These are phyloP conservation scores for Hypena proboscidalis DNA, from an alignment of 2,888 invertebrate genomes.

Conservation along the genomic window DNA sequence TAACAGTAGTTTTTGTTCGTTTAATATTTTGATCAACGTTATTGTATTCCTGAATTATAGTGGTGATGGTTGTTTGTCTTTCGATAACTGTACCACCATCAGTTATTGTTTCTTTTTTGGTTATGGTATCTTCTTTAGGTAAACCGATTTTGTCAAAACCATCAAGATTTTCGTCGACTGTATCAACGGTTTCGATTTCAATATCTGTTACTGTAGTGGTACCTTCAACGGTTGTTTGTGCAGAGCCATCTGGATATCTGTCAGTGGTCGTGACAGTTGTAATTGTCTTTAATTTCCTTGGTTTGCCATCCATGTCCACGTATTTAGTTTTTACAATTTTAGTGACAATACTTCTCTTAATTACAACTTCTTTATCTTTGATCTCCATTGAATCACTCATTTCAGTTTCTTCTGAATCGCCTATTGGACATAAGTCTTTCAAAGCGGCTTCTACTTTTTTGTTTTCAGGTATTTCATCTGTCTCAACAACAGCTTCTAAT, in stretches of 20 bases:
- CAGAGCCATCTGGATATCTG: conserved; percentile 66
- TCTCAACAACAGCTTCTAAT: conserved; percentile 40
- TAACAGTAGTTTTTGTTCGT: conserved; percentile 65
- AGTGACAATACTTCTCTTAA: conserved; percentile 60
- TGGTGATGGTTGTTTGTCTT: conserved; percentile 63
- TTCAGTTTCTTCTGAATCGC: conserved; percentile 50
- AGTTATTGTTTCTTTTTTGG: conserved; percentile 48
- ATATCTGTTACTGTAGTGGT: conserved; percentile 59
- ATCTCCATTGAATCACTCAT: conserved; percentile 46
- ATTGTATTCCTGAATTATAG: conserved; percentile 56
- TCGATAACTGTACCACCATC: conserved; percentile 60
- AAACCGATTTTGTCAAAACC: conserved; percentile 55
- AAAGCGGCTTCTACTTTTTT: conserved; percentile 29
- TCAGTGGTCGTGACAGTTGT: conserved; percentile 68
- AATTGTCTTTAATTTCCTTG: conserved; percentile 62
- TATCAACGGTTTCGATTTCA: conserved; percentile 42
- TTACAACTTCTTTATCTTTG: conserved; percentile 51
- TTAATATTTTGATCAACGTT: conserved; percentile 51
- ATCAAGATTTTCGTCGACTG: conserved; percentile 44
- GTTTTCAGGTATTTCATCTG: conserved; percentile 46
- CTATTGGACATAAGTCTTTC: conserved; percentile 40
- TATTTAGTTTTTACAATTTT: conserved; percentile 62
- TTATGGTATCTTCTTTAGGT: conserved; percentile 54
- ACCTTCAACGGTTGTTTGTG: conserved; percentile 49
- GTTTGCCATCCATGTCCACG: conserved; percentile 48